These are phyloP conservation scores for Phragmatobia fuliginosa DNA, from an alignment of 2,888 invertebrate genomes.

Conservation along the genomic window DNA sequence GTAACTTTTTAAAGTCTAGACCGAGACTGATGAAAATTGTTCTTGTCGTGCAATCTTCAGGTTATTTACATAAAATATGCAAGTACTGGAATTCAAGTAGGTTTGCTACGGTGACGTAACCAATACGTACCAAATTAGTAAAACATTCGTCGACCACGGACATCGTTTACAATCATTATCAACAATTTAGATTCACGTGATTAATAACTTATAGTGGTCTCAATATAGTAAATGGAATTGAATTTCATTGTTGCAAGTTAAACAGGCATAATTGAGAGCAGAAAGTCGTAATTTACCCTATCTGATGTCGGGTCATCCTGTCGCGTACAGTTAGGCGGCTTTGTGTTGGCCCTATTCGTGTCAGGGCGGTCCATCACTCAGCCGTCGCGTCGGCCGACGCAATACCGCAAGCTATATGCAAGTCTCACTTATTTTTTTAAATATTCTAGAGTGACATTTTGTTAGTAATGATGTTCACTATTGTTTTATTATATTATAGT, in stretches of 20 bases:
- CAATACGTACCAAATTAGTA: slow-evolving; percentile 74
- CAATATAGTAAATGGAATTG: slow-evolving; percentile 51
- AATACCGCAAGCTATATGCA: slow-evolving; percentile 69
- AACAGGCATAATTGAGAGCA: slow-evolving; percentile 53
- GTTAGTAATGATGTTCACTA: slow-evolving; percentile 38
- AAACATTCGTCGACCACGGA: slow-evolving; percentile 75
- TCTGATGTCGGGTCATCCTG: slow-evolving; percentile 73
- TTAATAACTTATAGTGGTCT: slow-evolving; percentile 68
- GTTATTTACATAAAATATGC: slow-evolving; percentile 79
- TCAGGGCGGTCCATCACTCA: slow-evolving; percentile 73
- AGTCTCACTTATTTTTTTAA: slow-evolving; percentile 49
- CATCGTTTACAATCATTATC: slow-evolving; percentile 75
- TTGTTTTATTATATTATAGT: slow-evolving; percentile 36
- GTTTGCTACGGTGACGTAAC: slow-evolving; percentile 77
- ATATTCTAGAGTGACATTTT: slow-evolving; percentile 42
- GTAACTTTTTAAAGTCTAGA: slow-evolving; percentile 58
- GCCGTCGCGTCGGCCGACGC: slow-evolving; percentile 55
- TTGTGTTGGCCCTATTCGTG: slow-evolving; percentile 77
- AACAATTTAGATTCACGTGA: slow-evolving; percentile 76
- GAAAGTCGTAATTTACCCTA: slow-evolving; percentile 67
- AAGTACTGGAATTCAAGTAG: slow-evolving; percentile 72
- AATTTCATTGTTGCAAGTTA: slow-evolving; percentile 55
- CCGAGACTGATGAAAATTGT: slow-evolving; percentile 63
- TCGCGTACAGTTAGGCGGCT: slow-evolving; percentile 76
- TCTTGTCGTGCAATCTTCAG: slow-evolving; percentile 72